Evolutionary conservation across 2,888 invertebrate species (phyloP).

Genomic region (Tanypteryx hageni): DNA sequence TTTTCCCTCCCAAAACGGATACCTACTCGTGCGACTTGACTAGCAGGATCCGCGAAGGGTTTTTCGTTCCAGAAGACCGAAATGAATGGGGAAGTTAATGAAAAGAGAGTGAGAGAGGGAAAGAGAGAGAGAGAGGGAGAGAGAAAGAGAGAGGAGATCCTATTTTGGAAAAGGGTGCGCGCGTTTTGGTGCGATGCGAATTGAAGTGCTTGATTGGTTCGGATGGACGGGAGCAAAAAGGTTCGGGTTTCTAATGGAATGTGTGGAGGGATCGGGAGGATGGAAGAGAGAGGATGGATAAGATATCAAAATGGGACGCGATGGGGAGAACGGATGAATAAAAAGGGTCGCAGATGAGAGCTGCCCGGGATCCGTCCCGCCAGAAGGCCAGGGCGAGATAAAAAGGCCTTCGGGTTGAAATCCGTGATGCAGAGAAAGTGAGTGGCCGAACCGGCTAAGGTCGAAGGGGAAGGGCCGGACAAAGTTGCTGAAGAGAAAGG

Average conservation of each 20-base stretch:
- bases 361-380: not conserved
- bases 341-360: not conserved
- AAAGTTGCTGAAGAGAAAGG: not conserved
- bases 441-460: no score
- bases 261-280: no score
- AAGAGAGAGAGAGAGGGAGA: no score
- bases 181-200: not conserved
- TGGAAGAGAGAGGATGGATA: no score
- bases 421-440: no score
- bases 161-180: not conserved
- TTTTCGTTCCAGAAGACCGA: not conserved
- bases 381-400: not conserved
- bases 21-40: not conserved
- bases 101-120: not conserved
- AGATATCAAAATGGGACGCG: not conserved
- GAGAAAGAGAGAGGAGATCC: not conserved
- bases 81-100: slow-evolving; percentile 14
- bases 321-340: not conserved
- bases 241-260: not conserved
- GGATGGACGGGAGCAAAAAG: slow-evolving; percentile 3
- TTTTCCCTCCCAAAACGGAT: not conserved
- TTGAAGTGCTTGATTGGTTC: not conserved
- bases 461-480: no score
- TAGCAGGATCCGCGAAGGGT: not conserved
- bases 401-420: no score